A percentile compares a stretch with the other conserved stretches of the same genome.
These are phyloP conservation scores for Lithophane semibrunnea DNA, from an alignment of 2,888 invertebrate species.

Conservation along the genomic window DNA sequence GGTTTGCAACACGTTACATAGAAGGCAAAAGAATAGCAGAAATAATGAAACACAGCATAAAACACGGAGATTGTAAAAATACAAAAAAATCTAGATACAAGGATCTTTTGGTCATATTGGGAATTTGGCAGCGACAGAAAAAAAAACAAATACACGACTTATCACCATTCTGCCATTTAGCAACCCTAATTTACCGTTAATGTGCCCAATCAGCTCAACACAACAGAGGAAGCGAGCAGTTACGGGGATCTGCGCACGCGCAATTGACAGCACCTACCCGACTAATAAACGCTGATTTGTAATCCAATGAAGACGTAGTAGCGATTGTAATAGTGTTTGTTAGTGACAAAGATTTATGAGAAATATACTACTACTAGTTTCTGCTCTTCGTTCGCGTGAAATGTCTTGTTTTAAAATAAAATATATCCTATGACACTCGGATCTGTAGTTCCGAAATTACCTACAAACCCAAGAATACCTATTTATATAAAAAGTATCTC, in stretches of 20 bases:
- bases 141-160: not conserved
- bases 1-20: not conserved
- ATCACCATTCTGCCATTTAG: not conserved
- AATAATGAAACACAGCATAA: not conserved
- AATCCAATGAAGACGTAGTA: conserved; percentile 36
- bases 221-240: conserved; percentile 65
- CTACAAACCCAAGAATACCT: no score
- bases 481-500: no score
- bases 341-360: not conserved
- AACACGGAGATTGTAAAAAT: not conserved
- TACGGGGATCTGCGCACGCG: conserved; percentile 62
- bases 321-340: conserved; percentile 2
- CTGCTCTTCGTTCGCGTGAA: not conserved
- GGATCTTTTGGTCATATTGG: not conserved
- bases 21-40: not conserved
- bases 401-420: not conserved
- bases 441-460: no score
- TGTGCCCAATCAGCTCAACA: conserved; percentile 40
- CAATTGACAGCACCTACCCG: conserved; percentile 65
- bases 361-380: not conserved
- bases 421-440: not conserved
- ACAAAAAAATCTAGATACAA: not conserved
- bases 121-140: not conserved
- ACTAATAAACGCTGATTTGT: conserved; percentile 55
- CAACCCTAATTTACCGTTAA: conserved; percentile 48